Evolutionary conservation across 2,888 invertebrate species (phyloP), one percentile per base, ranked within the genome.

Genomic region (Diarsia dahlii): DNA sequence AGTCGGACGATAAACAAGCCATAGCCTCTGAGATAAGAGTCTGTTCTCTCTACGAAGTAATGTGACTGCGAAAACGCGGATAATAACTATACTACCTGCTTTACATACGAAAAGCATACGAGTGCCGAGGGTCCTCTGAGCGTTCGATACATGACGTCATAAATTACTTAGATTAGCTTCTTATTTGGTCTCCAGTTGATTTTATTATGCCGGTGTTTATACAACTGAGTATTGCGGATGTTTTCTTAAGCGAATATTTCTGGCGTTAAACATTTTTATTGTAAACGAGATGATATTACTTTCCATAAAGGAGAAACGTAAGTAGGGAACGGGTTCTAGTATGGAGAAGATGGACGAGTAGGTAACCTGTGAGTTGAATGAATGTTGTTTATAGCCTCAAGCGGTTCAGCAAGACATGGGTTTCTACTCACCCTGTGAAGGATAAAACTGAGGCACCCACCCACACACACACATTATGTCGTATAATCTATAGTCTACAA

Each of bases 1-100:
- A 94, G 92, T 95, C 88, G 92, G 93, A 93, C 94, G 94, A 95
- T 95, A 95, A 95, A 96, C 95, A 95, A 95, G 94, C 94, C 92
- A 91, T 93, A 92, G 92, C 90, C 91, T 89, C 86, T 84, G 91
- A 95, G 94, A 95, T 95, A 95, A 95, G 93, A 93, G 92, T 81
- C 87, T 84, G 80, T 89, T 88, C 88, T 88, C 91, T 92, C 85
- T 89, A 87, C 89, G 89, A 90, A 92, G 91, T 93, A 92, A 93
- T 91, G 90, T 87, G 87, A 90, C 89, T 88, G 87, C 81, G 89
- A 90, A 90, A 89, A 89, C 84, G 87, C 82, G 88, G 89, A 90
- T 90, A 91, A 88, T 89, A 90, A 89, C 87, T 87, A 81, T 86
- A 87, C 87, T 85, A 88, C 88, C 88, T 87, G 87, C 81, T 89